Evolutionary conservation across 2,888 invertebrate species (phyloP).

Genomic region (Rutpela maculata): DNA sequence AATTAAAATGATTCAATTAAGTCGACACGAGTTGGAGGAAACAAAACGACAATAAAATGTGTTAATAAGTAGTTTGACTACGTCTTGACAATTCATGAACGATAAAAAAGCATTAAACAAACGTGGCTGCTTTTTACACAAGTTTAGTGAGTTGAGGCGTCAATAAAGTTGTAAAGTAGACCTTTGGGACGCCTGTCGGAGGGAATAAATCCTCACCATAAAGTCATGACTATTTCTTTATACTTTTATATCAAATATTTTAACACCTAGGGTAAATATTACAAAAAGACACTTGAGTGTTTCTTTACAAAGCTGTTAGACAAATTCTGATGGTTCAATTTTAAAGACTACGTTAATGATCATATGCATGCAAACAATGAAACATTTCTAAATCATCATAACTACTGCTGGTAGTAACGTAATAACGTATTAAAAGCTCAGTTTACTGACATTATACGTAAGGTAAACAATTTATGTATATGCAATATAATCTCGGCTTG

Average conservation of each 20-base stretch:
- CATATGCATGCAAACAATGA: too few species aligned
- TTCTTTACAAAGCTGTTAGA: neutral
- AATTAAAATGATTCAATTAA: constrained; percentile 17
- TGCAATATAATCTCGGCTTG: constrained; percentile 5
- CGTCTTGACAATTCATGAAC: constrained; percentile 61
- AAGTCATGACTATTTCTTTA: constrained; percentile 67
- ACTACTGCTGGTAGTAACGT: too few species aligned
- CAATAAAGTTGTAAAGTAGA: constrained; percentile 72
- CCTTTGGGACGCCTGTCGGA: constrained; percentile 70
- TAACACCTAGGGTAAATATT: constrained; percentile 21
- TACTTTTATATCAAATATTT: constrained; percentile 61
- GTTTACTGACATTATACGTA: neutral
- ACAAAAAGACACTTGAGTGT: neutral
- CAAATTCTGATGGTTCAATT: neutral
- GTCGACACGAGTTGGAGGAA: neutral
- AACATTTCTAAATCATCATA: too few species aligned
- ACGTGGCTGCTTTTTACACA: constrained; percentile 69
- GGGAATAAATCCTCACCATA: constrained; percentile 68
- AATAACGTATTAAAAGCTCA: neutral
- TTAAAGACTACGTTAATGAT: too few species aligned
- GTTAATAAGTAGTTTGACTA: constrained; percentile 38
- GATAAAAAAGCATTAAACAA: constrained; percentile 70
- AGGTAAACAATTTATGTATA: constrained; percentile 12
- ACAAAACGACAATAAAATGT: constrained; percentile 27
- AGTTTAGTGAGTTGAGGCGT: constrained; percentile 69